Percentiles rank a stretch among this genome's conserved stretches.
phyloP scores from a whole-genome alignment of 1,140 invertebrate genomes.

The Eufriesea mexicana region DNA sequence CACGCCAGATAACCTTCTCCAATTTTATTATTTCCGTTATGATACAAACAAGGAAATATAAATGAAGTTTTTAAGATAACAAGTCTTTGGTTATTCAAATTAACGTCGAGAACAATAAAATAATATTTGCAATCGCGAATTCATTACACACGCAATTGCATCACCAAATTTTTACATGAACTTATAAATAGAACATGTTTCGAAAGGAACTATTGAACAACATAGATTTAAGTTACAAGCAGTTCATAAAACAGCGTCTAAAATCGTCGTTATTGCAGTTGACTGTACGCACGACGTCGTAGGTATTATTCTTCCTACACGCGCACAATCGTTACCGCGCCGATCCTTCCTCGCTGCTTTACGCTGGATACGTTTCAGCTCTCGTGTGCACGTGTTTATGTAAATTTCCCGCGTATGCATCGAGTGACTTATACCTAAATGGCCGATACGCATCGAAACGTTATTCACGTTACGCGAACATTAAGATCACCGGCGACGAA shows the following conservation, averaged over 20 bases:
- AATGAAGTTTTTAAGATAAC: too few relatives aligned
- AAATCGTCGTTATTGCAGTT: constrained; percentile 9
- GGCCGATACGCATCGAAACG: constrained; percentile 1
- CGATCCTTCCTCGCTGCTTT: constrained; percentile 2
- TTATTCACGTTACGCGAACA: constrained; percentile 25
- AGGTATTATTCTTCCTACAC: constrained; percentile 57
- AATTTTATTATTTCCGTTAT: too few relatives aligned
- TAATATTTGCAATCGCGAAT: not conserved
- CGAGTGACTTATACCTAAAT: constrained; percentile 26
- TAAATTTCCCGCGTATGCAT: constrained; percentile 9
- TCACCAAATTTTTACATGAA: not conserved
- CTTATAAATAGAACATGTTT: not conserved
- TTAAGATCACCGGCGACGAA: constrained; percentile 13
- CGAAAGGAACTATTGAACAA: not conserved
- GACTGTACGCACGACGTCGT: constrained; percentile 15
- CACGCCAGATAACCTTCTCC: not conserved
- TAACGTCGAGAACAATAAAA: not conserved
- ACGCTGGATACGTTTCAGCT: constrained; percentile 5
- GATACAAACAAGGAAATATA: not conserved
- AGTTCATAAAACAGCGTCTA: constrained; percentile 1
- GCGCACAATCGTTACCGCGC: constrained; percentile 31
- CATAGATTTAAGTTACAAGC: not conserved
- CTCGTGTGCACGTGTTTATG: constrained; percentile 31
- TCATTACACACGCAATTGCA: not conserved
- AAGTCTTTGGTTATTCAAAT: too few relatives aligned